Evolutionary conservation across 2,888 invertebrate genomes (phyloP).

Genomic region (Lymantria dispar): DNA sequence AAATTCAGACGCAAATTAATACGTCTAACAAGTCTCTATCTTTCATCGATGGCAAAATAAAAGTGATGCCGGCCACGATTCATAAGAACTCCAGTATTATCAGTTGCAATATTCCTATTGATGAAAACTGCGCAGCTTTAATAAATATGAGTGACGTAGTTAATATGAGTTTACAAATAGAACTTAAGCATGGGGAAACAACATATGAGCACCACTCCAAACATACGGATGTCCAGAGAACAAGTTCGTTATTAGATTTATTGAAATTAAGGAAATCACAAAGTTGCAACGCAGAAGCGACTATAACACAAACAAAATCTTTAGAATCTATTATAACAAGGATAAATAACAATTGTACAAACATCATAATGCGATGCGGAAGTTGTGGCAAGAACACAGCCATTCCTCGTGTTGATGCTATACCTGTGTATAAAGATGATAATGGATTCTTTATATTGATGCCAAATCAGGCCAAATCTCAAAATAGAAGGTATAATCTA

Average conservation of each 20-base stretch:
- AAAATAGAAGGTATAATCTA: background rate
- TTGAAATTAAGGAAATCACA: slow-evolving; percentile 39
- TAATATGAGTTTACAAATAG: slow-evolving; percentile 52
- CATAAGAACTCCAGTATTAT: slow-evolving; percentile 4
- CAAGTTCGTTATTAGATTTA: slow-evolving; percentile 21
- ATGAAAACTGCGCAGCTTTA: slow-evolving; percentile 30
- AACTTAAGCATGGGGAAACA: background rate
- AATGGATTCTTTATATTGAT: slow-evolving; percentile 34
- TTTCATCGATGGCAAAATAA: slow-evolving; percentile 3
- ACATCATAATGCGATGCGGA: slow-evolving; percentile 37
- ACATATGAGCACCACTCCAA: slow-evolving; percentile 1
- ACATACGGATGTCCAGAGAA: slow-evolving; percentile 5
- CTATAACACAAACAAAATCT: slow-evolving; percentile 26
- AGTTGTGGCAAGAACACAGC: slow-evolving; percentile 24
- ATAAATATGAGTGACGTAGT: slow-evolving; percentile 45
- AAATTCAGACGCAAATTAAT: background rate
- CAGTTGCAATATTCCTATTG: slow-evolving; percentile 3
- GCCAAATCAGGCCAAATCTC: slow-evolving; percentile 9
- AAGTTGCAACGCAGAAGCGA: slow-evolving; percentile 29
- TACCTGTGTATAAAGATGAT: slow-evolving; percentile 15
- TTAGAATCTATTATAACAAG: slow-evolving; percentile 21
- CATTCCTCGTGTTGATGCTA: slow-evolving; percentile 5
- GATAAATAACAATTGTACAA: slow-evolving; percentile 22
- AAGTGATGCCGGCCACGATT: slow-evolving; percentile 1
- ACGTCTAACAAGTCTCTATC: background rate